phyloP scores from a whole-genome alignment of 2,113 vertebrate species.

The Varanus komodoensis region DNA sequence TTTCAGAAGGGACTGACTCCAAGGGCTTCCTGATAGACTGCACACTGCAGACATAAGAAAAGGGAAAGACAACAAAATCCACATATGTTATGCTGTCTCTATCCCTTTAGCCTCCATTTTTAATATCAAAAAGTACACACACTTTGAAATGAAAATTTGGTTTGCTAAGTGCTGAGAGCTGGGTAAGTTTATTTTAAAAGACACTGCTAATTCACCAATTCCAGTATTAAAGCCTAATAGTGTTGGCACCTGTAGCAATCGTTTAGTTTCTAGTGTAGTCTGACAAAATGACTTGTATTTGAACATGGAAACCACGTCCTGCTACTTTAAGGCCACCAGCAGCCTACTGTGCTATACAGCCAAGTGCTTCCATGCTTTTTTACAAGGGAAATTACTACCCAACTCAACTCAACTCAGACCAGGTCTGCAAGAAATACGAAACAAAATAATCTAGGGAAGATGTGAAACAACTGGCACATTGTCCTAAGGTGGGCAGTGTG shows the following conservation, averaged over 20 bases:
- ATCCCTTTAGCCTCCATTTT: neutral
- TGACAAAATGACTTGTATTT: neutral
- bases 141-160: slow-evolving; percentile 5
- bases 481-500: neutral
- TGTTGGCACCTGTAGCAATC: neutral
- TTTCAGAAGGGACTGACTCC: too few species aligned
- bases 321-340: neutral
- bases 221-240: neutral
- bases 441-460: neutral
- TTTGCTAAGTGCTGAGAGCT: neutral
- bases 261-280: too few species aligned
- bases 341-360: neutral
- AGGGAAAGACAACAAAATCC: neutral
- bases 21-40: neutral
- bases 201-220: slow-evolving; percentile 20
- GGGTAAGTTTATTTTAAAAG: neutral
- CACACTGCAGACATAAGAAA: neutral
- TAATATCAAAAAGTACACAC: neutral
- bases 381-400: neutral
- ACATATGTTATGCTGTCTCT: neutral
- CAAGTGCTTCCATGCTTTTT: neutral
- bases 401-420: neutral
- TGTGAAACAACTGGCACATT: neutral
- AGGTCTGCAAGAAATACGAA: neutral
- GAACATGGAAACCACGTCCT: neutral